These are phyloP conservation scores for Nothoprocta pentlandii DNA, from an alignment of 2,113 vertebrate genomes.

Conservation along the genomic window DNA sequence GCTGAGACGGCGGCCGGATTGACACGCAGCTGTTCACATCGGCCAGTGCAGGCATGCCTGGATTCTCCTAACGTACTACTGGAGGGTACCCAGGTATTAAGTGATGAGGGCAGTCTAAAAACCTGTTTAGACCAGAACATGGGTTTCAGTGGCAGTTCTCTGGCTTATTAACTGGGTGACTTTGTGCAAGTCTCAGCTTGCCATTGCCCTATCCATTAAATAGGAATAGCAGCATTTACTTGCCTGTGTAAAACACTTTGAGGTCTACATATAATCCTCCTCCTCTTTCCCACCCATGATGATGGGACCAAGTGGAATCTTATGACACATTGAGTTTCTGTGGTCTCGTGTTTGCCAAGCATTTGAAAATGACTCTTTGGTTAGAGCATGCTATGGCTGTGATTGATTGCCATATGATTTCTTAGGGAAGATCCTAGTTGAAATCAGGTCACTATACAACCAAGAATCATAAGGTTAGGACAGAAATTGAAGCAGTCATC, in stretches of 20 bases:
- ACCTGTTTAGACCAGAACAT: conserved; percentile 64
- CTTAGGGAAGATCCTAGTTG: conserved; percentile 15
- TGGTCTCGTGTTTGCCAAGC: conserved; percentile 57
- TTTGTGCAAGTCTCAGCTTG: conserved; percentile 48
- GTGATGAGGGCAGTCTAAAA: conserved; percentile 54
- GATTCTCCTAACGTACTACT: not conserved
- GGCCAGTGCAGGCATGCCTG: conserved; percentile 16
- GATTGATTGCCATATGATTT: not conserved
- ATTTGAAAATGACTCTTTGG: conserved; percentile 54
- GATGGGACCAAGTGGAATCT: conserved; percentile 67
- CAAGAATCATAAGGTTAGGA: not conserved
- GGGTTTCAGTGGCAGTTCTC: conserved; percentile 70
- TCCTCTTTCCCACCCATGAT: conserved; percentile 70
- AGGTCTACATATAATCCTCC: conserved; percentile 58
- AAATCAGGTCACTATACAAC: conserved; percentile 49
- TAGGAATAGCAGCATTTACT: conserved; percentile 60
- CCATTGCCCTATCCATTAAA: conserved; percentile 29
- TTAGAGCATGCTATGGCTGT: conserved; percentile 13
- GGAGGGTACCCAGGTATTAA: conserved; percentile 43
- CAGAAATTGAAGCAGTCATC: not conserved
- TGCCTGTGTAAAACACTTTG: conserved; percentile 64
- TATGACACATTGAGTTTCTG: conserved; percentile 68
- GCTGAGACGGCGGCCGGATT: conserved; percentile 34
- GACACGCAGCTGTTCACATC: not conserved
- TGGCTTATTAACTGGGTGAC: conserved; percentile 64